Evolutionary conservation across 2,797 vertebrate species (phyloP), one percentile per base, ranked within the genome.

Genomic region (Saxicola maurus): DNA sequence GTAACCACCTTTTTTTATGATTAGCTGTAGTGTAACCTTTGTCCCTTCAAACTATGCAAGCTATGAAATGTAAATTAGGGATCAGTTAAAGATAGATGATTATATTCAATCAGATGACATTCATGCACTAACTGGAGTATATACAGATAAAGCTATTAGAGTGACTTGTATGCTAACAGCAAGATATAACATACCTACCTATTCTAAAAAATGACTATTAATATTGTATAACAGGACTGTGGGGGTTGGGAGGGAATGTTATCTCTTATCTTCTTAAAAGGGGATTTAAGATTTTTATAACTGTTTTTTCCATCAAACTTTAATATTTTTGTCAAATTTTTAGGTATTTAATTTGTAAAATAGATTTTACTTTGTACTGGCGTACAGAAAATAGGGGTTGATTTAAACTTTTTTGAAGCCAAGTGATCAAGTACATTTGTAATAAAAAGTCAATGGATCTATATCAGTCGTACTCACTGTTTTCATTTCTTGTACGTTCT

Each of bases 331-430:
- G 97, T 97, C 97, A 95, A 96, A 96, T 92, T 97, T 97, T 97
- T 97, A 97, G 96, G 95, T 97, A 97, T 97, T 97, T 97, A 97
- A 97, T 97, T 97, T 97, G 97, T 97, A 97, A 97, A 97, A 96
- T 95, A 97, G 95, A 88, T 94, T 97, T 97, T 97, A 96, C 97
- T 97, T 97, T 97, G 97, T 97, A 97, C 95, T 96, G 95, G 95
- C 96, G 89, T 97, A 96, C 96, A 97, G 96, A 96, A 97, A 97
- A 96, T 96, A 97, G 97, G 97, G 91, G 96, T 97, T 97, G 96
- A 96, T 97, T 97, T 97, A 95, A 97, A 96, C 92, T 97, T 96
- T 97, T 93, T 97, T 97, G 96, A 96, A 97, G 97, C 96, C 96
- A 97, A 97, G 95, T 97, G 97, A 97, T 97, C 96, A 97, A 97